Evolutionary conservation across 2,888 invertebrate species (phyloP).

Genomic region (Eupeodes latifasciatus): DNA sequence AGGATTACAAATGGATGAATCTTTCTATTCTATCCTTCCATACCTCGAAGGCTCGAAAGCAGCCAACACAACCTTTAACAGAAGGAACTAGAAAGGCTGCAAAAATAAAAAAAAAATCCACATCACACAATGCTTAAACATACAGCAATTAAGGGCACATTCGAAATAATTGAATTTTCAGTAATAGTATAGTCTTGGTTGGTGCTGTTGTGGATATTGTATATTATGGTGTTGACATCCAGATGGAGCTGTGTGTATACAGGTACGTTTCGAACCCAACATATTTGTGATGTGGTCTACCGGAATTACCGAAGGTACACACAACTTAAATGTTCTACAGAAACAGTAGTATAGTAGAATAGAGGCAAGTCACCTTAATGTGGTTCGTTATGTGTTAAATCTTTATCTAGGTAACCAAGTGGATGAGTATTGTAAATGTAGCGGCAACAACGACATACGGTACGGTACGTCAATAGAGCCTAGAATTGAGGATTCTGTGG

Average conservation of each 20-base stretch:
- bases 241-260: not conserved
- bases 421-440: constrained; percentile 23
- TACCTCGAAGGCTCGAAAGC: not conserved
- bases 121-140: constrained; percentile 52
- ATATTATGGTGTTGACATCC: constrained; percentile 32
- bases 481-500: not conserved
- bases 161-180: constrained; percentile 64
- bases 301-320: constrained; percentile 19
- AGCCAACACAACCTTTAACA: constrained; percentile 32
- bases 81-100: not conserved
- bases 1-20: constrained; percentile 53
- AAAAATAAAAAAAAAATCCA: constrained; percentile 1
- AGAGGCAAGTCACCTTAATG: constrained; percentile 32
- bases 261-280: constrained; percentile 6
- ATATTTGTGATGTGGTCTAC: constrained; percentile 46
- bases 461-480: not conserved
- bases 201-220: not conserved
- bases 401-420: constrained; percentile 27
- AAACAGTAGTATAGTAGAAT: not conserved
- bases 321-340: not conserved
- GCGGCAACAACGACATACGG: not conserved
- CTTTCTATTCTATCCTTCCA: not conserved
- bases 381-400: constrained; percentile 30
- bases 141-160: constrained; percentile 69
- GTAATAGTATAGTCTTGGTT: constrained; percentile 28